Conservation (phyloP, 2,888 invertebrate genomes). For the Polietes domitor region DNA sequence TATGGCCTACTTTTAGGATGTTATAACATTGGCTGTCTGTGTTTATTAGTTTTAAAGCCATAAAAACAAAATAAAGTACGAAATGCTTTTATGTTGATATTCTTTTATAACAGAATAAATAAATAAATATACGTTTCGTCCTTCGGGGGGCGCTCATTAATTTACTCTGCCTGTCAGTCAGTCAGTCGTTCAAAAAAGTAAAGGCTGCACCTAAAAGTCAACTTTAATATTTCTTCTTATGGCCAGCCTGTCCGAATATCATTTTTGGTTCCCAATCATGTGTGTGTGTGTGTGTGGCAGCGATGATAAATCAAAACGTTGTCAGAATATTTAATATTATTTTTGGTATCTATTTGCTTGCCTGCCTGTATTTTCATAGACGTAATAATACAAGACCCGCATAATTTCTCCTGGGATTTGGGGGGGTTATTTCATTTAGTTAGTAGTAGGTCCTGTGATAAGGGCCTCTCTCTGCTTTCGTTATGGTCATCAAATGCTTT, state of each 20-base stretch:
- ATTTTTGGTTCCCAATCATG: constrained; percentile 19
- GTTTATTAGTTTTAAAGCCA: neutral
- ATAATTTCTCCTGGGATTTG: constrained; percentile 30
- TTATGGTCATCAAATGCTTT: constrained; percentile 10
- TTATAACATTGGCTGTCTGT: neutral
- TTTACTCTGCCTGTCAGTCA: neutral
- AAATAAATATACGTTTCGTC: neutral
- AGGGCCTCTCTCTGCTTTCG: neutral
- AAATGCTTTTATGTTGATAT: neutral
- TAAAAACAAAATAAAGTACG: neutral
- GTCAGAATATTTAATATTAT: constrained; percentile 61
- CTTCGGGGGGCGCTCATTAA: neutral
- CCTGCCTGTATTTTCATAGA: neutral
- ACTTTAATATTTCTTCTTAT: constrained; percentile 15
- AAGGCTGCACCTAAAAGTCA: constrained; percentile 25
- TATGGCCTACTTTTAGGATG: constrained; percentile 36
- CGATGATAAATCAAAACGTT: constrained; percentile 67
- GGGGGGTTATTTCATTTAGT: constrained; percentile 2
- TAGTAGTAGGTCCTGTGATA: neutral
- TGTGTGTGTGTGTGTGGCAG: neutral
- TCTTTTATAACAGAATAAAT: neutral
- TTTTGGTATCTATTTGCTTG: neutral
- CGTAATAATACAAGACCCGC: neutral
- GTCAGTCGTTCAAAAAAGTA: neutral
- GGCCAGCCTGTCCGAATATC: neutral